A percentile compares a stretch with the other conserved stretches of the same genome.
These are phyloP conservation scores for Noctua pronuba DNA, from an alignment of 2,888 invertebrate genomes.

Conservation along the genomic window DNA sequence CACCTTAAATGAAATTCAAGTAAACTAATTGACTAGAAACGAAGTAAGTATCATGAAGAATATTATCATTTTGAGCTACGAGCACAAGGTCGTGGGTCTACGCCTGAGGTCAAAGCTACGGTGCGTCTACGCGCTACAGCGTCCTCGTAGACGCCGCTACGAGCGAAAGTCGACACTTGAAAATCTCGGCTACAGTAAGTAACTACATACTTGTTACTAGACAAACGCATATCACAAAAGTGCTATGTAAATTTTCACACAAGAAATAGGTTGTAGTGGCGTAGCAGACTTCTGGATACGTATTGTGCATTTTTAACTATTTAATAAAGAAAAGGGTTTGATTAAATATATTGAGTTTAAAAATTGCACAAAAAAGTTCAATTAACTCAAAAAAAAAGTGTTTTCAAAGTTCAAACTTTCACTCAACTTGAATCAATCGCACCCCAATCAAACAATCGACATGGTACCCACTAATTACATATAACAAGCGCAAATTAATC, in stretches of 20 bases:
- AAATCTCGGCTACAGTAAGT: constrained; percentile 78
- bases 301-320: background rate
- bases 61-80: constrained; percentile 34
- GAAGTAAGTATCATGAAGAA: background rate
- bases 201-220: constrained; percentile 57
- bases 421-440: constrained; percentile 56
- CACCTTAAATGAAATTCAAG: background rate
- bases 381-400: constrained; percentile 1
- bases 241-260: constrained; percentile 26
- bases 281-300: background rate
- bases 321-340: background rate
- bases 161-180: constrained; percentile 77
- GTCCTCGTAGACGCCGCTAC: constrained; percentile 77
- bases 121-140: constrained; percentile 81
- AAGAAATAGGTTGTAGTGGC: background rate
- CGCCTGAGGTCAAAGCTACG: constrained; percentile 82
- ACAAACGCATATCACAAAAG: constrained; percentile 35
- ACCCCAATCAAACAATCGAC: constrained; percentile 72
- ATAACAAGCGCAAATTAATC: constrained; percentile 85
- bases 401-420: constrained; percentile 38
- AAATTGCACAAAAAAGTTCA: background rate
- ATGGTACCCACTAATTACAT: constrained; percentile 80
- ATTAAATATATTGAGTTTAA: background rate
- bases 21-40: background rate
- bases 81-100: constrained; percentile 70